Percentiles rank a stretch among this genome's conserved stretches.
These are phyloP conservation scores for Vireo griseus DNA, from an alignment of 2,797 vertebrate genomes.

Conservation along the genomic window DNA sequence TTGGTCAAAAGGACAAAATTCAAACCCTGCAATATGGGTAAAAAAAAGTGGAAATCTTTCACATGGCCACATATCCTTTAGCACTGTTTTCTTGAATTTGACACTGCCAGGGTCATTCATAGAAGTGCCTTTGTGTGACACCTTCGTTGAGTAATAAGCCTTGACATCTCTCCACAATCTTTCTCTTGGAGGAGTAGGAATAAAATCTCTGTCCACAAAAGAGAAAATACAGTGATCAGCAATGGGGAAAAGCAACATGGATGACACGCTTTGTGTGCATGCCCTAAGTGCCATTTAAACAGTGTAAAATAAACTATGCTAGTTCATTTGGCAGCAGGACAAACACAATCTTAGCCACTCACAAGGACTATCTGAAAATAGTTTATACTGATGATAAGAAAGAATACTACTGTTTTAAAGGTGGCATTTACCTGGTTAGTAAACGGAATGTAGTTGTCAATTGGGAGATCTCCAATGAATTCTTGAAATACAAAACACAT, in stretches of 20 bases:
- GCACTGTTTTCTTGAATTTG: not conserved
- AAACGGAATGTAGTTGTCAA: not conserved
- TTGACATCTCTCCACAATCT: not conserved
- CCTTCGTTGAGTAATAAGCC: not conserved
- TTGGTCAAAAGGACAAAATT: not conserved
- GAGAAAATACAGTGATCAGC: not conserved
- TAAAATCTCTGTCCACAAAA: not conserved
- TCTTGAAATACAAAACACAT: not conserved
- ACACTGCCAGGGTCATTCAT: not conserved
- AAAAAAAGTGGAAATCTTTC: not conserved
- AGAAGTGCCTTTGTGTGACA: not conserved
- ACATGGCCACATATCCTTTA: not conserved
- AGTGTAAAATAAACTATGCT: not conserved
- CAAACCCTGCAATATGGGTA: not conserved
- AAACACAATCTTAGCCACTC: not conserved
- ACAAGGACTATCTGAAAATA: not conserved
- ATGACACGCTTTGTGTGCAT: not conserved
- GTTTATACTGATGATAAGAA: not conserved
- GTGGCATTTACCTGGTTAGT: not conserved
- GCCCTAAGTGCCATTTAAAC: not conserved
- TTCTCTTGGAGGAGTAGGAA: not conserved
- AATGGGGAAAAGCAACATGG: not conserved
- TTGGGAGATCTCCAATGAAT: not conserved
- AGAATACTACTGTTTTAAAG: not conserved
- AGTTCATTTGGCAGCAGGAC: not conserved